Evolutionary conservation across 2,797 vertebrate species (phyloP).

Genomic region (Scyliorhinus canicula): DNA sequence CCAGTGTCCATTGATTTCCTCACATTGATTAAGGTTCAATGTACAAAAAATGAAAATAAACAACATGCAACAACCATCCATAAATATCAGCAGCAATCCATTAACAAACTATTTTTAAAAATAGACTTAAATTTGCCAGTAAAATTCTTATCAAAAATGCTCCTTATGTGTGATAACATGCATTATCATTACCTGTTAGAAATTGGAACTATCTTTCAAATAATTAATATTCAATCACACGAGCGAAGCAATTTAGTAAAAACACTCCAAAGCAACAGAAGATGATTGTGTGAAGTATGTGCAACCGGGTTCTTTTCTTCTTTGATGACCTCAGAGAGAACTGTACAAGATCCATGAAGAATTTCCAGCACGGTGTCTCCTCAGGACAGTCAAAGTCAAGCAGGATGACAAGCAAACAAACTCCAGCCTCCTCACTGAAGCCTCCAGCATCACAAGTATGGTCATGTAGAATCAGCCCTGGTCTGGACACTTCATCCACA

Average conservation of each 20-base stretch:
- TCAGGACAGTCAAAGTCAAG: neutral
- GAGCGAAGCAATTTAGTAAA: neutral
- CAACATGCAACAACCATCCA: neutral
- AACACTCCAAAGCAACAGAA: neutral
- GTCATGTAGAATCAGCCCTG: neutral
- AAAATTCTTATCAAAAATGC: conserved; percentile 17
- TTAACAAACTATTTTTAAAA: neutral
- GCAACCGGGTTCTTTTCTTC: neutral
- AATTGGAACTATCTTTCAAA: neutral
- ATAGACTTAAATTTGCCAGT: neutral
- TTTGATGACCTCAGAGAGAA: neutral
- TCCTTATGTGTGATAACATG: neutral
- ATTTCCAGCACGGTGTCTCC: neutral
- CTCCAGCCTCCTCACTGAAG: neutral
- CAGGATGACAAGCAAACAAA: neutral
- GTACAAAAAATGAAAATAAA: neutral
- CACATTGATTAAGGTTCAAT: neutral
- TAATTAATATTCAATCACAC: conserved; percentile 18
- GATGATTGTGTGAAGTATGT: neutral
- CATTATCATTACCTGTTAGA: neutral
- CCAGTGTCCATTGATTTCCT: neutral
- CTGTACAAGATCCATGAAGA: neutral
- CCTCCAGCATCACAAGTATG: neutral
- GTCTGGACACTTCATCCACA: neutral
- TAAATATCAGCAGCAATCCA: neutral